Conservation (phyloP, 2,797 vertebrate species). For the Diplodus sargus region DNA sequence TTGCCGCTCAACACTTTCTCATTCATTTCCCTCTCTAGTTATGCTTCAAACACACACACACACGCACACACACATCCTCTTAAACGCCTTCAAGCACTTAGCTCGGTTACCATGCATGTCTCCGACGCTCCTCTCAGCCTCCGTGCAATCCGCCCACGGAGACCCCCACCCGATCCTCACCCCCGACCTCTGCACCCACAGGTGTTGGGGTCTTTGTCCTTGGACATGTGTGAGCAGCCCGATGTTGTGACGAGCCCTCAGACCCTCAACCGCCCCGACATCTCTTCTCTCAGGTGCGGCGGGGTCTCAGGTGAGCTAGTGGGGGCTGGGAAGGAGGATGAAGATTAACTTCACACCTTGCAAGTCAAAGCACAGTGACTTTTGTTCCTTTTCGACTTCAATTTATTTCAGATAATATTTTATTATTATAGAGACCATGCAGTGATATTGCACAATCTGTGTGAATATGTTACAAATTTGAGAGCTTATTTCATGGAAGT, state of each 20-base stretch:
- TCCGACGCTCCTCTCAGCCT: slow-evolving; percentile 45
- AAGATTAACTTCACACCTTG: slow-evolving; percentile 63
- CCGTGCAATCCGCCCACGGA: slow-evolving; percentile 49
- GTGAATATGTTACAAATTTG: background rate
- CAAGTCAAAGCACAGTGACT: slow-evolving; percentile 37
- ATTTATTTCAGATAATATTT: background rate
- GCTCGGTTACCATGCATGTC: slow-evolving; percentile 72
- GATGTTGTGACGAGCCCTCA: slow-evolving; percentile 87
- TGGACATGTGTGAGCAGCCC: slow-evolving; percentile 85
- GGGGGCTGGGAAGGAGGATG: slow-evolving; percentile 15
- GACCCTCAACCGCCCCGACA: slow-evolving; percentile 72
- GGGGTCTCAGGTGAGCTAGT: slow-evolving; percentile 69
- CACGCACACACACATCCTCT: slow-evolving; percentile 41
- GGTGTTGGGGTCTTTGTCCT: slow-evolving; percentile 92
- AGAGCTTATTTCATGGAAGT: background rate
- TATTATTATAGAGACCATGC: background rate
- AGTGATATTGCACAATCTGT: background rate
- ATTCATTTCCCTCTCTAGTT: slow-evolving; percentile 56
- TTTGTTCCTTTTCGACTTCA: background rate
- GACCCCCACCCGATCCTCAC: slow-evolving; percentile 66
- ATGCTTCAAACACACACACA: slow-evolving; percentile 55
- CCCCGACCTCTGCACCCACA: slow-evolving; percentile 88
- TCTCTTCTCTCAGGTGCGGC: slow-evolving; percentile 86
- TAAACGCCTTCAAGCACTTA: slow-evolving; percentile 71
- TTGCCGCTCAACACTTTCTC: slow-evolving; percentile 58